Evolutionary conservation across 2,888 invertebrate species (phyloP).

Genomic region (Luffia ferchaultella): DNA sequence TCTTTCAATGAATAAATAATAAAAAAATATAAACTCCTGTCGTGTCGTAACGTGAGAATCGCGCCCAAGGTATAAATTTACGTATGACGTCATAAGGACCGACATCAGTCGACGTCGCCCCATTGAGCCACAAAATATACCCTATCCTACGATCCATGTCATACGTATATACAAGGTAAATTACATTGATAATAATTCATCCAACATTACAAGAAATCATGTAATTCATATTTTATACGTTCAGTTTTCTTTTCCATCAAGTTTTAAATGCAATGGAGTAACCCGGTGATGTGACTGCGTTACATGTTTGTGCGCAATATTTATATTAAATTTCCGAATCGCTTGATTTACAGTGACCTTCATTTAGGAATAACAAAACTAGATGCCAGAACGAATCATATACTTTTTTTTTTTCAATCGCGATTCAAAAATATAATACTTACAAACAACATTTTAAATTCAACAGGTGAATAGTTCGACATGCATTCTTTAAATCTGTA

Average conservation of each 20-base stretch:
- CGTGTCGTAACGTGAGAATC: too few species aligned
- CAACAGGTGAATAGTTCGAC: not conserved
- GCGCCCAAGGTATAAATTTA: slow-evolving; percentile 25
- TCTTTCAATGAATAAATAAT: too few species aligned
- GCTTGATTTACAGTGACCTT: slow-evolving; percentile 9
- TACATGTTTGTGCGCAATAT: slow-evolving; percentile 51
- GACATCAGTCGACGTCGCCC: slow-evolving; percentile 27
- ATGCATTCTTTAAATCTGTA: not conserved
- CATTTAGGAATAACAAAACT: slow-evolving; percentile 1
- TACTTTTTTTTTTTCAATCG: not conserved
- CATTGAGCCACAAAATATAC: slow-evolving; percentile 48
- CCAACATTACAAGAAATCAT: slow-evolving; percentile 47
- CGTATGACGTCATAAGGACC: slow-evolving; percentile 49
- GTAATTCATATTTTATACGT: slow-evolving; percentile 38
- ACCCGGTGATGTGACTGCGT: slow-evolving; percentile 2
- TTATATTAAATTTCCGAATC: not conserved
- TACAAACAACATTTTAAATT: slow-evolving; percentile 8
- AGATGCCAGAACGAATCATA: not conserved
- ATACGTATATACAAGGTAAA: slow-evolving; percentile 61
- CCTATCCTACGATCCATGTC: slow-evolving; percentile 41
- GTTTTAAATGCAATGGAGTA: slow-evolving; percentile 39
- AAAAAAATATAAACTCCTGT: too few species aligned
- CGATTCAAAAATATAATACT: slow-evolving; percentile 7
- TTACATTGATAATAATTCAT: slow-evolving; percentile 43
- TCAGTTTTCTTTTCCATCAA: slow-evolving; percentile 31